Evolutionary conservation across 2,113 vertebrate species (phyloP), one percentile per base, ranked within the genome.

Genomic region (Myxocyprinus asiaticus): DNA sequence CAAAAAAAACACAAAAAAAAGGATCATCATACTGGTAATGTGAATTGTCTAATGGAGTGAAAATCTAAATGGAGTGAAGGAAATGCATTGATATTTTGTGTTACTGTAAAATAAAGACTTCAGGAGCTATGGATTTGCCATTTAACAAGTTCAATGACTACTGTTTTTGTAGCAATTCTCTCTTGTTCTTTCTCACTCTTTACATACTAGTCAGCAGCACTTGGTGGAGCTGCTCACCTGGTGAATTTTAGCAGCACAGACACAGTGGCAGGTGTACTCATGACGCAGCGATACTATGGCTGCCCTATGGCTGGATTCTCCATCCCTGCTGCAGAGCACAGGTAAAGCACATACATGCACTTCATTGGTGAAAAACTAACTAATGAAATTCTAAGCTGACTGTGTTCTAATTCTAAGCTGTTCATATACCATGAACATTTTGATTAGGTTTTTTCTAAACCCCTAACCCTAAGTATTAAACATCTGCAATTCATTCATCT

Each of bases 281-380:
- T 93, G 91, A 89, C 90, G 65, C 91, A 92, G 80, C 80, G 85
- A 4, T 93, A 91, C 84, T 94, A 93, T 56, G 62, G 71, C 79
- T 93, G 92, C 53, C 90, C 88, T 2, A 93, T 94, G 92, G 92
- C 92, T 4, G 93, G 92, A 10, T 93, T 91, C 85, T 93, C 93
- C 76, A 91, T 94, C 17, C 93, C 93, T 53, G 92, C 92, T 59
- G 92, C 92, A 51, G 92, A 94, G 78, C 93, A 93, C 89, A 94
- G 93, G 92, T 94, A 87, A 33, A 42, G 59, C 3, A 12, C 74
- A 15, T n/a, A n/a, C 47, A 55, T 33, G 22, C 48, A 50, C 47
- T 42, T 42, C 2, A 42, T 51, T 33, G 22, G 22, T 33, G 1
- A 33, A 33, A 33, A 33, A 33, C n/a, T 33, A 33, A 33, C 22